Conservation (phyloP, 2,113 vertebrate genomes). For the Siniperca chuatsi region DNA sequence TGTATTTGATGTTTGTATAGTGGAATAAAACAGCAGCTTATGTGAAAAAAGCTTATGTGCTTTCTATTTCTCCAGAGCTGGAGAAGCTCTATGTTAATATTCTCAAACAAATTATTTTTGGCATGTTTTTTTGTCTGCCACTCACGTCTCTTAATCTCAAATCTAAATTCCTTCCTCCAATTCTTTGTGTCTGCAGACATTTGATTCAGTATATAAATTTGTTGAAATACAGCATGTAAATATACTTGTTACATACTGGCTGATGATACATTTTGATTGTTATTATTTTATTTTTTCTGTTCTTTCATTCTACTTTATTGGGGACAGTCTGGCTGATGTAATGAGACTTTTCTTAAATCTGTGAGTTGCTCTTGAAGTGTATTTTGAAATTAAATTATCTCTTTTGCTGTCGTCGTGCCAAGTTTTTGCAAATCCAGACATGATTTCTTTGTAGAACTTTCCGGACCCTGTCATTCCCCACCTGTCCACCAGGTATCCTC, state of each 20-base stretch:
- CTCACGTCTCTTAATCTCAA: constrained; percentile 8
- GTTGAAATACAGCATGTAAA: not conserved
- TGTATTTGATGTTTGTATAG: constrained; percentile 21
- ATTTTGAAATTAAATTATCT: constrained; percentile 34
- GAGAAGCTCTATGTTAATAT: constrained; percentile 16
- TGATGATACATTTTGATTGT: not conserved
- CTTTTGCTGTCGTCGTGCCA: not conserved
- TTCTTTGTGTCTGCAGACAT: constrained; percentile 1
- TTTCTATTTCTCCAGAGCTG: constrained; percentile 12
- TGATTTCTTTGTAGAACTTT: not conserved
- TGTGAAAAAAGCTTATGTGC: constrained; percentile 12
- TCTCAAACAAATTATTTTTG: constrained; percentile 27
- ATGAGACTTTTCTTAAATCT: not conserved
- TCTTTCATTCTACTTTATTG: not conserved
- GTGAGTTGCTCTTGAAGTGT: constrained; percentile 13
- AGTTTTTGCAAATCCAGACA: not conserved
- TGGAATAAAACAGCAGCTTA: constrained; percentile 20
- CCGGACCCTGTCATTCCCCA: not conserved
- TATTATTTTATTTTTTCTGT: not conserved
- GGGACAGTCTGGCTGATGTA: not conserved
- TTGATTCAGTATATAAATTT: not conserved
- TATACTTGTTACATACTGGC: not conserved
- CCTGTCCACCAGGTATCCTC: not conserved
- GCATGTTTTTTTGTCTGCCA: not conserved
- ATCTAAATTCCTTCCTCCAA: not conserved